Conservation (phyloP, 1,140 invertebrate genomes). For the Manduca sexta region DNA sequence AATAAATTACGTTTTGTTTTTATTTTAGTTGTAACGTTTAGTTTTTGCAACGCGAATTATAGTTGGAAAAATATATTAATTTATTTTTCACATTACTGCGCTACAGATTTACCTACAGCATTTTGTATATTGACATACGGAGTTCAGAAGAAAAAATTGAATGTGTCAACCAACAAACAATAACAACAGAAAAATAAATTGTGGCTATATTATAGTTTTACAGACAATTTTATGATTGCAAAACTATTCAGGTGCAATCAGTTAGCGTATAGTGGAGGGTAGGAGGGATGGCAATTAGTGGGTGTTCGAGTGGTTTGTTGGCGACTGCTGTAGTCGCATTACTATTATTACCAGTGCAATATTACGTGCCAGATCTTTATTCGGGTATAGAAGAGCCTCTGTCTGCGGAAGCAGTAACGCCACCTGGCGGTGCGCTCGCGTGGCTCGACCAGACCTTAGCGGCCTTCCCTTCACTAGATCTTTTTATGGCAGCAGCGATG, state of each 20-base stretch:
- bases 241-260: conserved; percentile 1
- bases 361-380: conserved; percentile 44
- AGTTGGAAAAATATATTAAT: too few species aligned
- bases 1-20: too few species aligned
- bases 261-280: conserved; percentile 6
- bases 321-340: conserved; percentile 40
- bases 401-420: background rate
- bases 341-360: conserved; percentile 44
- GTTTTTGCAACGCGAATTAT: too few species aligned
- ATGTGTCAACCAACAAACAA: conserved; percentile 7
- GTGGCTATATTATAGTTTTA: background rate
- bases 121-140: background rate
- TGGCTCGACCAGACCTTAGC: conserved; percentile 27
- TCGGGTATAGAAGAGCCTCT: conserved; percentile 8
- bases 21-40: too few species aligned
- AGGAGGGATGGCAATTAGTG: conserved; percentile 39
- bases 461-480: conserved; percentile 36
- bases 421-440: background rate
- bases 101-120: background rate
- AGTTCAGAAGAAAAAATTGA: conserved; percentile 8
- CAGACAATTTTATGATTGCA: conserved; percentile 11
- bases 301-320: conserved; percentile 43
- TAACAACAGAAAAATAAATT: background rate
- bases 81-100: too few species aligned
- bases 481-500: conserved; percentile 33